These are phyloP conservation scores for Gryllus longicercus DNA, from an alignment of 2,888 invertebrate species.

Conservation along the genomic window DNA sequence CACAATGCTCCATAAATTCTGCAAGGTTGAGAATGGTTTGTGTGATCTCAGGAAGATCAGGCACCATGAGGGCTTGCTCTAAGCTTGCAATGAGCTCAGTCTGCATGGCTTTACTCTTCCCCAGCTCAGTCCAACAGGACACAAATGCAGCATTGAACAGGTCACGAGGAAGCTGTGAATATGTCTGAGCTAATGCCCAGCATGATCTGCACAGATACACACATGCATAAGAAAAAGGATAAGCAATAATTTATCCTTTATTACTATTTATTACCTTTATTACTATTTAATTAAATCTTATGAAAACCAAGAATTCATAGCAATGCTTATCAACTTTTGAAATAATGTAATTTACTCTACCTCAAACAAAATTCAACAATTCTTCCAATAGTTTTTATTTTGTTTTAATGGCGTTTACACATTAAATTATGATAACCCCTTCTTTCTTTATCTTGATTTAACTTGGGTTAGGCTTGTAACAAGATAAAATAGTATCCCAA, in stretches of 20 bases:
- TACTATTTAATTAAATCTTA: not conserved
- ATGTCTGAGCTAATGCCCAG: conserved; percentile 86
- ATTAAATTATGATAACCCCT: too few relatives aligned
- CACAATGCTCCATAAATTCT: conserved; percentile 99
- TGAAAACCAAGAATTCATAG: not conserved
- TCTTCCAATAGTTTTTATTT: too few relatives aligned
- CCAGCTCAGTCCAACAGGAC: conserved; percentile 95
- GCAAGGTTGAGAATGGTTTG: conserved; percentile 95
- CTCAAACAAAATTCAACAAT: too few relatives aligned
- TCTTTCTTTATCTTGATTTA: too few relatives aligned
- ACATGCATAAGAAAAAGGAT: not conserved
- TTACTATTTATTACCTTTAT: not conserved
- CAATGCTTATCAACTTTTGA: too few relatives aligned
- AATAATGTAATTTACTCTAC: too few relatives aligned
- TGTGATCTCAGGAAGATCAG: conserved; percentile 92
- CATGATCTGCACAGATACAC: conserved; percentile 64
- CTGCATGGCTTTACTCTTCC: conserved; percentile 64
- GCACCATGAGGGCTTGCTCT: conserved; percentile 84
- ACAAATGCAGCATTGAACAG: conserved; percentile 98
- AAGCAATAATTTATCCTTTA: not conserved
- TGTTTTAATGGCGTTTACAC: too few relatives aligned
- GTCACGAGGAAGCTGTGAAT: conserved; percentile 92
- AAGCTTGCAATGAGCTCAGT: conserved; percentile 81
- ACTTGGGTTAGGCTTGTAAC: too few relatives aligned
- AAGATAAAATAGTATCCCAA: too few relatives aligned